phyloP scores from a whole-genome alignment of 2,113 vertebrate species.

The Alectura lathami region DNA sequence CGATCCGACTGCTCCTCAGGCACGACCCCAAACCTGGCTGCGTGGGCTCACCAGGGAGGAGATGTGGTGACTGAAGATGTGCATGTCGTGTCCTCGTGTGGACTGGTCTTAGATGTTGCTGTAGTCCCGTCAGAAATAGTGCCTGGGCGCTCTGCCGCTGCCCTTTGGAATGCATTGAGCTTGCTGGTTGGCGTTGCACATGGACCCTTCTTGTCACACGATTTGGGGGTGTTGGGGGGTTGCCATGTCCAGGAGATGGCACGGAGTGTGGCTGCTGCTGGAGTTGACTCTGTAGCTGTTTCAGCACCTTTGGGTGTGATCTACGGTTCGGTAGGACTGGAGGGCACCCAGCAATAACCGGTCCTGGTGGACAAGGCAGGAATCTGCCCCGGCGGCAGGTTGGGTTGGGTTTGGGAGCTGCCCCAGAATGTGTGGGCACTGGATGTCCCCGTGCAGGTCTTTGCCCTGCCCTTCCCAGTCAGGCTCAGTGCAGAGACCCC shows the following conservation, averaged over 20 bases:
- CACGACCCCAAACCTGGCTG: neutral
- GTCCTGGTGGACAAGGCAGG: neutral
- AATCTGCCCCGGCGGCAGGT: neutral
- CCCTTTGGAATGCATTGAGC: neutral
- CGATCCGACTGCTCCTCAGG: neutral
- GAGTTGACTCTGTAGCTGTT: neutral
- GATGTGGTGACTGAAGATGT: neutral
- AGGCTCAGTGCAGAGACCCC: neutral
- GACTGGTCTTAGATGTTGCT: neutral
- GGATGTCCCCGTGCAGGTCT: neutral
- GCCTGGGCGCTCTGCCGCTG: neutral
- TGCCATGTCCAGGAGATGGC: neutral
- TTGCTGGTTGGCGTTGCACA: fast-evolving
- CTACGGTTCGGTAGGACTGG: neutral
- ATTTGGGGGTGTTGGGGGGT: neutral
- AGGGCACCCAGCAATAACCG: neutral
- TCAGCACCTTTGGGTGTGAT: neutral
- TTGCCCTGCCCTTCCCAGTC: neutral
- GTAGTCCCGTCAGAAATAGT: neutral
- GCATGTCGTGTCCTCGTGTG: neutral
- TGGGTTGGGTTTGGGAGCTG: neutral
- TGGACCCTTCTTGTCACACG: neutral
- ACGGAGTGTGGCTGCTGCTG: neutral
- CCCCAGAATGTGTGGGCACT: neutral
- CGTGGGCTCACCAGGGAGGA: neutral